A percentile compares a stretch with the other conserved stretches of the same genome.
phyloP scores from a whole-genome alignment of 1,140 invertebrate species.

The Heterodera carotae region DNA sequence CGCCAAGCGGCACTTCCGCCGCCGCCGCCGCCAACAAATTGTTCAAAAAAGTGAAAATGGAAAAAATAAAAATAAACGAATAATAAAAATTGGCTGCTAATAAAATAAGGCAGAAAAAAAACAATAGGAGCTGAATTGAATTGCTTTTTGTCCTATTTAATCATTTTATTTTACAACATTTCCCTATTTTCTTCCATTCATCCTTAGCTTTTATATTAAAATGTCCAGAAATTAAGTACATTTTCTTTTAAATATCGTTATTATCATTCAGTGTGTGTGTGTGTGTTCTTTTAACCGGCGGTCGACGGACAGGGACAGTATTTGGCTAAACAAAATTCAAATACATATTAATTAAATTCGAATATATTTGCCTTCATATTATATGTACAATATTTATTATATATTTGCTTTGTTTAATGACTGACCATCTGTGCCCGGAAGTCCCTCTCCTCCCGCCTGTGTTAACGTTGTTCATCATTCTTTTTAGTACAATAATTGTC shows the following conservation, averaged over 20 bases:
- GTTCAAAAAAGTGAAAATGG: neutral
- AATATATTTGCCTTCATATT: too few relatives aligned
- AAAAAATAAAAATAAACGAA: neutral
- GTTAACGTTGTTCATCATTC: neutral
- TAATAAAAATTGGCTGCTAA: neutral
- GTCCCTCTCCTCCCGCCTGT: neutral
- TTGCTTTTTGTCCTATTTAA: too few relatives aligned
- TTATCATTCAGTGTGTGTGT: neutral
- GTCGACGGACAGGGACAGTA: slow-evolving; percentile 25
- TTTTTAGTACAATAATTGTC: too few relatives aligned
- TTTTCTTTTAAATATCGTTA: neutral
- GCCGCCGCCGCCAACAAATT: neutral
- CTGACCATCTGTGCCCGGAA: slow-evolving; percentile 1
- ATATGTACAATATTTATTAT: too few relatives aligned
- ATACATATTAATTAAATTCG: neutral
- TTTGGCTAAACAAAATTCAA: slow-evolving; percentile 6
- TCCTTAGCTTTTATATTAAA: too few relatives aligned
- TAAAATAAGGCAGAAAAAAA: too few relatives aligned
- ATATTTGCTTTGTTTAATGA: neutral
- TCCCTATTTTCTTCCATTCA: too few relatives aligned
- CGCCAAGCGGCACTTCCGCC: neutral
- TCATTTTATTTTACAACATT: too few relatives aligned
- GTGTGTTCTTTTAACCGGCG: neutral
- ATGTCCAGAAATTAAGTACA: too few relatives aligned
- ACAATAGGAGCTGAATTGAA: too few relatives aligned